These are phyloP conservation scores for Coregonus sp. DNA, from an alignment of 2,797 vertebrate species.

Conservation along the genomic window DNA sequence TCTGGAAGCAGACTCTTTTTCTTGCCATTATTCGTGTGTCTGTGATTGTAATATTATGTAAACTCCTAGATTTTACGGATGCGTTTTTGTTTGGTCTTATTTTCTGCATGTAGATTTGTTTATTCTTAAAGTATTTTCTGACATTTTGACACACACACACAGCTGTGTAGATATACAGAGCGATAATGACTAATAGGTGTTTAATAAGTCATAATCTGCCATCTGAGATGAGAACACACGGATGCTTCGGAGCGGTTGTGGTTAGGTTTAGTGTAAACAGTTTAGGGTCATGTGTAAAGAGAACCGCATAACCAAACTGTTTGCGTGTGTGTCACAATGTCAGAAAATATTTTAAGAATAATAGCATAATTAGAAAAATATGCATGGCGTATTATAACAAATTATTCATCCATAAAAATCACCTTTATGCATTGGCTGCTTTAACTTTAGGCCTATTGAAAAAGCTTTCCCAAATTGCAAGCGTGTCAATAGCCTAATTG, in stretches of 20 bases:
- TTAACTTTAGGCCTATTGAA: neutral
- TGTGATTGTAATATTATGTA: neutral
- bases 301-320: neutral
- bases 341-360: neutral
- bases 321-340: neutral
- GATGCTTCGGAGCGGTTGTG: neutral
- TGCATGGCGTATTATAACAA: too few species aligned
- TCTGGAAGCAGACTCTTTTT: too few species aligned
- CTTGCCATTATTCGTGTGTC: too few species aligned
- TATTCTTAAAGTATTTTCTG: neutral
- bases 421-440: neutral
- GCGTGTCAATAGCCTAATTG: neutral
- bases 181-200: slow-evolving; percentile 11
- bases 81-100: neutral
- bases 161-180: slow-evolving; percentile 6
- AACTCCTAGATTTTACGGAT: too few species aligned
- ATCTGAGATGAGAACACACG: slow-evolving; percentile 2
- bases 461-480: neutral
- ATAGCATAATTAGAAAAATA: neutral
- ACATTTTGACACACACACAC: neutral
- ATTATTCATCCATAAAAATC: too few species aligned
- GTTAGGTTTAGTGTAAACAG: slow-evolving; percentile 20
- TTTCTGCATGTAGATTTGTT: neutral
- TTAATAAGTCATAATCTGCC: slow-evolving; percentile 22
- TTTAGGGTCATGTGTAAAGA: neutral